Evolutionary conservation across 2,797 vertebrate genomes (phyloP).

Genomic region (Cuculus canorus): DNA sequence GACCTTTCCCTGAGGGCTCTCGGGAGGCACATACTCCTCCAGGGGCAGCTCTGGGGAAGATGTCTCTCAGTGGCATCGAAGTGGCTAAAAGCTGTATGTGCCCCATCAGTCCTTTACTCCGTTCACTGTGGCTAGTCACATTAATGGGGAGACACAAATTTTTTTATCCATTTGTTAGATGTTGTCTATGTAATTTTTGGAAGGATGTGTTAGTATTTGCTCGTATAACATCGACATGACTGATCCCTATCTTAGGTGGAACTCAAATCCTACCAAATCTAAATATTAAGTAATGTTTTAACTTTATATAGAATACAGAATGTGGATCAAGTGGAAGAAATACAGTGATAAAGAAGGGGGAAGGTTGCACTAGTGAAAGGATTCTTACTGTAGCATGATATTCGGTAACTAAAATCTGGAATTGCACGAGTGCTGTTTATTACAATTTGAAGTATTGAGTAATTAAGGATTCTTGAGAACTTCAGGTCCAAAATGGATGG

Average conservation of each 20-base stretch:
- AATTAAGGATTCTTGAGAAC: not conserved
- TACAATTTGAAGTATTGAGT: not conserved
- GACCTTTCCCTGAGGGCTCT: not conserved
- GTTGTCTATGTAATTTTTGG: not conserved
- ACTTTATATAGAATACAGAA: not conserved
- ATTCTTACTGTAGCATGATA: not conserved
- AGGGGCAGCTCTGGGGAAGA: not conserved
- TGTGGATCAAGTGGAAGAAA: not conserved
- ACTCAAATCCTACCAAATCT: not conserved
- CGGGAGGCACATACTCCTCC: not conserved
- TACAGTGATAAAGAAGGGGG: not conserved
- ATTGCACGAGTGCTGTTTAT: not conserved
- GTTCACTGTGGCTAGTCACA: not conserved
- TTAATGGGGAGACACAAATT: not conserved
- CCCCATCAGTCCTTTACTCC: not conserved
- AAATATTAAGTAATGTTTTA: slow-evolving; percentile 12
- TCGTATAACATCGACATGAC: not conserved
- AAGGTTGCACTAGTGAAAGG: not conserved
- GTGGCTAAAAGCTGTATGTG: not conserved
- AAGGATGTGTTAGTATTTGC: not conserved
- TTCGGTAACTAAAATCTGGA: not conserved
- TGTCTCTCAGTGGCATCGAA: not conserved
- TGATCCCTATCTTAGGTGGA: not conserved
- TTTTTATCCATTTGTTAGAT: not conserved
- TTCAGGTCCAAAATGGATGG: not conserved